Evolutionary conservation across 1,140 invertebrate genomes (phyloP).

Genomic region (Plodia interpunctella): DNA sequence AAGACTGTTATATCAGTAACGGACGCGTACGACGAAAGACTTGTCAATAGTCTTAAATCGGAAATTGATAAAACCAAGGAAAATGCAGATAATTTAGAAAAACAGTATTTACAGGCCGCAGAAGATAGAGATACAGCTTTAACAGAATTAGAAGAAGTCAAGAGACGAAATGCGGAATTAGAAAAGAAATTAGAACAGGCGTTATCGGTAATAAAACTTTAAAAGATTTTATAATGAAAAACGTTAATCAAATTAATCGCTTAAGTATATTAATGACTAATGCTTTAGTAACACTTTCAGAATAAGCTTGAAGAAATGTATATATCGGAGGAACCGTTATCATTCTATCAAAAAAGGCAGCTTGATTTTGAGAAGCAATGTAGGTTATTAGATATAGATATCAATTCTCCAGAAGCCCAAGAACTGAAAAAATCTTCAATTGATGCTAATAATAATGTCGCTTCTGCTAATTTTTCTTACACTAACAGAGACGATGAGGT

Average conservation of each 20-base stretch:
- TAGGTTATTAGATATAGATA: constrained; percentile 61
- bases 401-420: constrained; percentile 58
- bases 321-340: constrained; percentile 55
- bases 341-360: constrained; percentile 62
- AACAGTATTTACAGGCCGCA: constrained; percentile 84
- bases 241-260: neutral
- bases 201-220: constrained; percentile 69
- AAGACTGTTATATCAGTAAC: constrained; percentile 78
- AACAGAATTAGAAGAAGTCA: constrained; percentile 87
- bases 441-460: constrained; percentile 51
- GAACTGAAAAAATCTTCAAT: constrained; percentile 40
- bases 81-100: constrained; percentile 87
- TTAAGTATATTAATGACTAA: constrained; percentile 5
- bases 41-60: constrained; percentile 82
- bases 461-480: constrained; percentile 47
- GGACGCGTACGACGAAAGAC: constrained; percentile 77
- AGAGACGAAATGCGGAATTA: constrained; percentile 84
- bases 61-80: constrained; percentile 87
- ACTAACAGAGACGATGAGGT: constrained; percentile 60
- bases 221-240: neutral
- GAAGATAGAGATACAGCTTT: constrained; percentile 87
- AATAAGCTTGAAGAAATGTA: constrained; percentile 52
- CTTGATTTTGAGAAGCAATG: constrained; percentile 65
- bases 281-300: constrained; percentile 57
- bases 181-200: constrained; percentile 83